Percentiles rank a stretch among this genome's conserved stretches.
Evolutionary conservation across 2,113 vertebrate species (phyloP).

Genomic region (Actinemys pallida): DNA sequence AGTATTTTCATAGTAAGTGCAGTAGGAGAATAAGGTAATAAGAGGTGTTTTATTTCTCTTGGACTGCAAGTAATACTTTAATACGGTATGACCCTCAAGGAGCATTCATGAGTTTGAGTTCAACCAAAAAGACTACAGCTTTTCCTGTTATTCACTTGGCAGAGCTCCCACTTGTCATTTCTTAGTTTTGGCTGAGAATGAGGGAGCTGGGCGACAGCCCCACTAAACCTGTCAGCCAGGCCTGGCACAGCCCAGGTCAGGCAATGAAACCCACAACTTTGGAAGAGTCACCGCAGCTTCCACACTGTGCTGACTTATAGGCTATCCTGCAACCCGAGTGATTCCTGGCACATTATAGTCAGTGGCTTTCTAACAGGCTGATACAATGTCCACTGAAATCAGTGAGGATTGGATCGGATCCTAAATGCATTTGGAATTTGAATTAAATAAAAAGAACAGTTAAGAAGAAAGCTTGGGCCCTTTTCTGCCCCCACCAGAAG

Average conservation of each 20-base stretch:
- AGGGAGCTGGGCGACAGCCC: neutral
- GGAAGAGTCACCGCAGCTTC: neutral
- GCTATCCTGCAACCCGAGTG: neutral
- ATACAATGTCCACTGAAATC: constrained; percentile 11
- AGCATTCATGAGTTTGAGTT: constrained; percentile 24
- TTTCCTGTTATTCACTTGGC: neutral
- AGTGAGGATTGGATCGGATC: constrained; percentile 12
- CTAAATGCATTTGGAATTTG: constrained; percentile 12
- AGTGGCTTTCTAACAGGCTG: constrained; percentile 28
- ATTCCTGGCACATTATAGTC: neutral
- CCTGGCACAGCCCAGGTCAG: constrained; percentile 1
- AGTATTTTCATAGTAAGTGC: accelerated
- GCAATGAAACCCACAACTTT: neutral
- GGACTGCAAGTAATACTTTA: constrained; percentile 2
- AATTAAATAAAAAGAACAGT: neutral
- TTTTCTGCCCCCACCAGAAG: constrained; percentile 16
- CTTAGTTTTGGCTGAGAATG: accelerated
- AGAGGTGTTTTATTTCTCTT: neutral
- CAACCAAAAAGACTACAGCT: neutral
- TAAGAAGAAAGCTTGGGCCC: constrained; percentile 31
- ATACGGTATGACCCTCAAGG: constrained; percentile 21
- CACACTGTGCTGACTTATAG: neutral
- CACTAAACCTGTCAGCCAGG: neutral
- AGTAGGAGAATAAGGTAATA: neutral
- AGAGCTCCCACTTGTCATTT: neutral